Conservation (phyloP, 2,888 invertebrate genomes). For the Apotomis betuletana region DNA sequence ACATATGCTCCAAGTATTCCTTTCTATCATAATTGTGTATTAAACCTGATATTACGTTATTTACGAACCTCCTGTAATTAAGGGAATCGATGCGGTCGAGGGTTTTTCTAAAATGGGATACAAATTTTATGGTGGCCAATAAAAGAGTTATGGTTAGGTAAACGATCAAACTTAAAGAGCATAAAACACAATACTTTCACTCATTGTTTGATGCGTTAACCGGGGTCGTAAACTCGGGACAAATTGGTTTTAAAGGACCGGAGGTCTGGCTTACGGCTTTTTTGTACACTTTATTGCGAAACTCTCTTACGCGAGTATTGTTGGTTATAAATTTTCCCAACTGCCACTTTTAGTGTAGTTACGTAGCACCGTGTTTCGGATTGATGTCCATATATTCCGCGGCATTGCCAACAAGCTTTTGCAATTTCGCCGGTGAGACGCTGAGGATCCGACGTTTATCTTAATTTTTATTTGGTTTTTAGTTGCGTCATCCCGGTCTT, state of each 20-base stretch:
- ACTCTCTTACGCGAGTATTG: constrained; percentile 51
- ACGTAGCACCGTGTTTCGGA: constrained; percentile 52
- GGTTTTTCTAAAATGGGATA: constrained; percentile 49
- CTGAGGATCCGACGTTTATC: constrained; percentile 26
- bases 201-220: constrained; percentile 74
- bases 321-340: constrained; percentile 49
- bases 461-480: constrained; percentile 24
- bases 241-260: constrained; percentile 75
- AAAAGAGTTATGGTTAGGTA: constrained; percentile 69
- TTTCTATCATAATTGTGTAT: constrained; percentile 57
- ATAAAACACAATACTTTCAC: constrained; percentile 72
- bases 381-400: constrained; percentile 52
- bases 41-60: constrained; percentile 53
- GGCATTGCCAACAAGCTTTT: constrained; percentile 48
- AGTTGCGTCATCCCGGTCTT: constrained; percentile 6
- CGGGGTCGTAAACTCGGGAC: constrained; percentile 72
- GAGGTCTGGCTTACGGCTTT: constrained; percentile 54
- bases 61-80: constrained; percentile 54
- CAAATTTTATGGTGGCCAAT: constrained; percentile 54
- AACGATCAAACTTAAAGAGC: constrained; percentile 72
- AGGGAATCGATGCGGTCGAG: constrained; percentile 51
- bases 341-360: constrained; percentile 50
- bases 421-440: constrained; percentile 47
- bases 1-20: constrained; percentile 56
- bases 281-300: constrained; percentile 60